Conservation (phyloP, 2,888 invertebrate species). For the Corbicula japonica region DNA sequence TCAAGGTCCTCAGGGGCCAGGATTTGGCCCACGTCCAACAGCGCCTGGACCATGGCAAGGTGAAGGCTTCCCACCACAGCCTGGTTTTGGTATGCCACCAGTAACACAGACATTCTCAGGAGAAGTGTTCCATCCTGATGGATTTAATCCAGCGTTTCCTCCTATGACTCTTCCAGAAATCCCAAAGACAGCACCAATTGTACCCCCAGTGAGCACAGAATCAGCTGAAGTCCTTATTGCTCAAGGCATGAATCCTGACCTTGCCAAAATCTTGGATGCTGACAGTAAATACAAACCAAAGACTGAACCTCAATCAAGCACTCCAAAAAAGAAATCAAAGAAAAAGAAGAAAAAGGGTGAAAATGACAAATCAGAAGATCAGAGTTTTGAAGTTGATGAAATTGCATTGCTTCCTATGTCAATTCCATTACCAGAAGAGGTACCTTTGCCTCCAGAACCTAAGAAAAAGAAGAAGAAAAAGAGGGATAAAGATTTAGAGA, state of each 20-base stretch:
- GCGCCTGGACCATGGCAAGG: constrained; percentile 24
- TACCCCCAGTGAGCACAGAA: constrained; percentile 41
- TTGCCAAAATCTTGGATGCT: constrained; percentile 61
- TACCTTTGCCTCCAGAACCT: constrained; percentile 56
- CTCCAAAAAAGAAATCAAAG: constrained; percentile 53
- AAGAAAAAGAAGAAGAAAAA: constrained; percentile 59
- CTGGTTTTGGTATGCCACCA: constrained; percentile 31
- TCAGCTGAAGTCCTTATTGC: constrained; percentile 63
- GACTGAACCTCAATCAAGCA: constrained; percentile 9
- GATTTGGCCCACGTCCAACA: constrained; percentile 16
- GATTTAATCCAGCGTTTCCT: constrained; percentile 21
- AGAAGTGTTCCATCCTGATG: constrained; percentile 44
- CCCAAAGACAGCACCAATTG: constrained; percentile 18
- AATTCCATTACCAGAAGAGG: constrained; percentile 63
- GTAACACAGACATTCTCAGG: constrained; percentile 44
- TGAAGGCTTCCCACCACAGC: constrained; percentile 22
- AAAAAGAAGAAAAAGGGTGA: constrained; percentile 59
- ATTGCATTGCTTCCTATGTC: constrained; percentile 45
- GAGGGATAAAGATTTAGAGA: constrained; percentile 47
- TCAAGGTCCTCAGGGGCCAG: constrained; percentile 27
- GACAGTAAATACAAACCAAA: constrained; percentile 26
- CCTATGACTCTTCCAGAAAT: constrained; percentile 34
- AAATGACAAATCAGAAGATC: neutral
- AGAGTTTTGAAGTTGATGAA: constrained; percentile 15
- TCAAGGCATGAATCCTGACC: constrained; percentile 64